Conservation (phyloP, 2,797 vertebrate species). For the Falco novaeseelandiae region DNA sequence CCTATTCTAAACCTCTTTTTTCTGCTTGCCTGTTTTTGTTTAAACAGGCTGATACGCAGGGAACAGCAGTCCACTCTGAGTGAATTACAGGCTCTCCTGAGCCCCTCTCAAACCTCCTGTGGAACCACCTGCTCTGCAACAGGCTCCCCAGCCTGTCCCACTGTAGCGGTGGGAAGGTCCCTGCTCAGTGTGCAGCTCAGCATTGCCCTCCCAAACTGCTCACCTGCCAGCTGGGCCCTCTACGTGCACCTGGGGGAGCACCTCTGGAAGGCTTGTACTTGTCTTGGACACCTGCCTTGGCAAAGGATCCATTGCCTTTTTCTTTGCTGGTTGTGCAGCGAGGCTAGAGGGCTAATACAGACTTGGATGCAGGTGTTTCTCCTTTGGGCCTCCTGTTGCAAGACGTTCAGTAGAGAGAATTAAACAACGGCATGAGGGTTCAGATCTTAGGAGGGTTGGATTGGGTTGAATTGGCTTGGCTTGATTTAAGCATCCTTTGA, state of each 20-base stretch:
- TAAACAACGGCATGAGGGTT: background rate
- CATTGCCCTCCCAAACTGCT: background rate
- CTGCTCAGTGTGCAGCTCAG: background rate
- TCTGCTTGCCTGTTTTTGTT: background rate
- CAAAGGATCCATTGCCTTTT: background rate
- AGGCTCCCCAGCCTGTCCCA: background rate
- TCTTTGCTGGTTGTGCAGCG: background rate
- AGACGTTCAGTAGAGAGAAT: fast-evolving
- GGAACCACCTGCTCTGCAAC: fast-evolving
- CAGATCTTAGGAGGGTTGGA: background rate
- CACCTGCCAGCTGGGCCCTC: background rate
- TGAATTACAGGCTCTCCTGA: background rate
- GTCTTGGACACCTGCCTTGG: background rate
- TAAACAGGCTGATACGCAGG: background rate
- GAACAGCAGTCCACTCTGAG: background rate
- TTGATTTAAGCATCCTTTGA: background rate
- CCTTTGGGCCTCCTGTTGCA: background rate
- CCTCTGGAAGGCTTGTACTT: background rate
- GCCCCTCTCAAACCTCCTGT: background rate
- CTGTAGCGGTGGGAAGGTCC: background rate
- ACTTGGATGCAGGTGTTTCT: background rate
- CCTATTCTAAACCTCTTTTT: background rate
- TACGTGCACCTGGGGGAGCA: background rate
- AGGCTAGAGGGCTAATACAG: background rate
- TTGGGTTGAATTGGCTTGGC: background rate